These are phyloP conservation scores for Protobothrops flavoviridis DNA, from an alignment of 2,113 vertebrate species.

Conservation along the genomic window DNA sequence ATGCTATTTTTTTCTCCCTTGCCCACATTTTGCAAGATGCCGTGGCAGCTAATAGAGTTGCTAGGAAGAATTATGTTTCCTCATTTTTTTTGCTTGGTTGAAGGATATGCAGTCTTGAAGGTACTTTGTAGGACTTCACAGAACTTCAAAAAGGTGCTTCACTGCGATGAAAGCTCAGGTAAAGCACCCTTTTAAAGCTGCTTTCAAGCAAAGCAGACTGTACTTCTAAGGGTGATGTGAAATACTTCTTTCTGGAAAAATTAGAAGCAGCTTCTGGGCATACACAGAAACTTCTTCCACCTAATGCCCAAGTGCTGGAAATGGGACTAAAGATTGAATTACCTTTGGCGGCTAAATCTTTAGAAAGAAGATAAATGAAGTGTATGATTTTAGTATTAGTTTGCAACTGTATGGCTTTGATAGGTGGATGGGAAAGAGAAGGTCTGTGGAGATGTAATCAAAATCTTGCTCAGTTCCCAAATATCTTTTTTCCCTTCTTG, in stretches of 20 bases:
- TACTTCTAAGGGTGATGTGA: not conserved
- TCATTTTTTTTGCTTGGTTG: not conserved
- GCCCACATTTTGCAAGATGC: not conserved
- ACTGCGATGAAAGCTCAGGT: not conserved
- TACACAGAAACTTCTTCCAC: not conserved
- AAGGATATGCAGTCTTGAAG: not conserved
- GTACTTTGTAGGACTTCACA: not conserved
- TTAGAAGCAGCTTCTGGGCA: not conserved
- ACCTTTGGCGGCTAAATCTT: not conserved
- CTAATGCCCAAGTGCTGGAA: not conserved
- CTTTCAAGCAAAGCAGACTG: not conserved
- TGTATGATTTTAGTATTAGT: not conserved
- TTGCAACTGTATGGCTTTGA: not conserved
- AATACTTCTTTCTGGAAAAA: not conserved
- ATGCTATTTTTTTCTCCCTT: not conserved
- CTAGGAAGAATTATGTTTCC: conserved; percentile 1
- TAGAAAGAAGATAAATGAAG: not conserved
- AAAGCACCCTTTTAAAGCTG: not conserved
- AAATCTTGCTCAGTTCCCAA: not conserved
- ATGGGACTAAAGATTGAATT: not conserved
- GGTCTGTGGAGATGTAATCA: not conserved
- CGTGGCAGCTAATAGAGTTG: not conserved
- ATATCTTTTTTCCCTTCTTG: conserved; percentile 3
- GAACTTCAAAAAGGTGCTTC: not conserved
- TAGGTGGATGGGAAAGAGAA: not conserved